Evolutionary conservation across 2,797 vertebrate species (phyloP).

Genomic region (Brotula barbata): DNA sequence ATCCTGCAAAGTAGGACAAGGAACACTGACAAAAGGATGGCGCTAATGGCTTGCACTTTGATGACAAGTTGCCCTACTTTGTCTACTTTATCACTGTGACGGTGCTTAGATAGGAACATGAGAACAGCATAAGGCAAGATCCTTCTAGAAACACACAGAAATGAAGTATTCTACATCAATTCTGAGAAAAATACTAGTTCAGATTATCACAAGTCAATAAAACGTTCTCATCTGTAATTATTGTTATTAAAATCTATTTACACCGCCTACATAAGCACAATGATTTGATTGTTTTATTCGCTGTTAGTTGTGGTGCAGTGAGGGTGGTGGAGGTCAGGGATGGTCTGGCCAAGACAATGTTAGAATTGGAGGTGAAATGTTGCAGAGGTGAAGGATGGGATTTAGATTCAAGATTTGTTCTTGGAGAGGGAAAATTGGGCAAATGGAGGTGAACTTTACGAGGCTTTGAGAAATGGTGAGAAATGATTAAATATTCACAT

Average conservation of each 20-base stretch:
- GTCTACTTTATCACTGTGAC: constrained; percentile 38
- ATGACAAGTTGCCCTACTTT: constrained; percentile 59
- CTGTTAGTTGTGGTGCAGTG: constrained; percentile 66
- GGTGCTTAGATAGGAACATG: constrained; percentile 31
- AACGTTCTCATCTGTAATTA: not conserved
- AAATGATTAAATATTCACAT: constrained; percentile 62
- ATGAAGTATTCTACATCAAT: constrained; percentile 13
- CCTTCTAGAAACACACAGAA: constrained; percentile 12
- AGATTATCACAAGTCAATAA: not conserved
- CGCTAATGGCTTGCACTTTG: constrained; percentile 60
- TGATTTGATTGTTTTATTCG: constrained; percentile 28
- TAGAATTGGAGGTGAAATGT: constrained; percentile 69
- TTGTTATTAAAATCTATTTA: not conserved
- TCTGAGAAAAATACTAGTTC: not conserved
- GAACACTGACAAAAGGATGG: constrained; percentile 65
- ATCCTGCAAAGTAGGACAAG: constrained; percentile 83
- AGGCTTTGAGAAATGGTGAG: constrained; percentile 51
- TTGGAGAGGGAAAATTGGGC: constrained; percentile 53
- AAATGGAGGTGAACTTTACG: constrained; percentile 52
- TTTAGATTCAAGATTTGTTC: constrained; percentile 59
- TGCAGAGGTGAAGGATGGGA: constrained; percentile 64
- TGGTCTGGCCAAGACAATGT: constrained; percentile 68
- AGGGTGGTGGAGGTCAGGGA: constrained; percentile 70
- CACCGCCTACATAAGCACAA: not conserved
- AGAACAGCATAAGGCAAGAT: constrained; percentile 27